These are phyloP conservation scores for Charina bottae DNA, from an alignment of 2,113 vertebrate genomes.

Conservation along the genomic window DNA sequence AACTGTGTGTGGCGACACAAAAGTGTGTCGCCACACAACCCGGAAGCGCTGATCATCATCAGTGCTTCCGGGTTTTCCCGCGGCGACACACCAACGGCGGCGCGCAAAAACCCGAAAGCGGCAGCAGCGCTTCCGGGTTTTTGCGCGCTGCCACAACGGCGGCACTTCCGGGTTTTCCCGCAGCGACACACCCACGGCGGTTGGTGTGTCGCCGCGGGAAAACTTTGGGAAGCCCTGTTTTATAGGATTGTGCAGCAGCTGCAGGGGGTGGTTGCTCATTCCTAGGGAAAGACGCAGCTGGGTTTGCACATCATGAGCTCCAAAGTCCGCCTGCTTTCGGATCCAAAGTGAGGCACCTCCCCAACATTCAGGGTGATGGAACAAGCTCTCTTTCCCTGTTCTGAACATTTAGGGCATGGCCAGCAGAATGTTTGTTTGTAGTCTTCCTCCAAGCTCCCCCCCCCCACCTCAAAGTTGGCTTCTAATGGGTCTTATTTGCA, in stretches of 20 bases:
- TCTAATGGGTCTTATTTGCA: background rate
- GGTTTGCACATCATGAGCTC: background rate
- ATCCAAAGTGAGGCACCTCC: background rate
- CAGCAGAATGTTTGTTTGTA: background rate
- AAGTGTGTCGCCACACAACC: too few relatives aligned
- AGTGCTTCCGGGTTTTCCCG: too few relatives aligned
- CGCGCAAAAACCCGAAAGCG: too few relatives aligned
- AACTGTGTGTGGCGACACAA: too few relatives aligned
- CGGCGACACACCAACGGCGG: too few relatives aligned
- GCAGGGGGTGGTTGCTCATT: background rate
- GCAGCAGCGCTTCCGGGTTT: too few relatives aligned
- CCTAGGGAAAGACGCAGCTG: background rate
- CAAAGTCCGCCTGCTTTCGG: background rate
- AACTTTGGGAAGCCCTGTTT: too few relatives aligned
- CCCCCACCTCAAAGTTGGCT: background rate
- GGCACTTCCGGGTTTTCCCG: too few relatives aligned
- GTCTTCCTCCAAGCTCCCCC: background rate
- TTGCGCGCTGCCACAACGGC: too few relatives aligned
- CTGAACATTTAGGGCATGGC: background rate
- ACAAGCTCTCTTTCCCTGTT: background rate
- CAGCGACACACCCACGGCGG: too few relatives aligned
- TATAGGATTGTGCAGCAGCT: background rate
- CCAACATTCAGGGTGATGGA: background rate
- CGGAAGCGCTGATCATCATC: too few relatives aligned
- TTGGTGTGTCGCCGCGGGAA: too few relatives aligned